phyloP scores from a whole-genome alignment of 2,797 vertebrate species.

The Phrynocephalus guinanensis region DNA sequence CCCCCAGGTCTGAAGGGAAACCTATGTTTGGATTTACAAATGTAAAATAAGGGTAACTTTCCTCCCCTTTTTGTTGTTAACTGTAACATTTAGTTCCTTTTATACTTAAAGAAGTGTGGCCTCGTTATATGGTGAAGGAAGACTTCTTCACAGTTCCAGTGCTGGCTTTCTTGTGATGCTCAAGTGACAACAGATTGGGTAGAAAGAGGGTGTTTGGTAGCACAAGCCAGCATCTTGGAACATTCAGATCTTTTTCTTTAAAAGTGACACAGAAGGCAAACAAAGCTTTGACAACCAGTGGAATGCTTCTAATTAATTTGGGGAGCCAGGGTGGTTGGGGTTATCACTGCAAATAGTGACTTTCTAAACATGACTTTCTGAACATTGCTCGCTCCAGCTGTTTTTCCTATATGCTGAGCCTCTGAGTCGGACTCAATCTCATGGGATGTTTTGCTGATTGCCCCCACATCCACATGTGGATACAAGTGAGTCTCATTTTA shows the following conservation, averaged over 20 bases:
- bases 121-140: too few relatives aligned
- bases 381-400: not conserved
- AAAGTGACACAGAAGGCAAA: not conserved
- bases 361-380: not conserved
- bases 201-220: not conserved
- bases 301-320: not conserved
- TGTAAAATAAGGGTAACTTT: too few relatives aligned
- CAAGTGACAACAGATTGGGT: too few relatives aligned
- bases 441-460: not conserved
- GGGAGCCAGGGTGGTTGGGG: not conserved
- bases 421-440: not conserved
- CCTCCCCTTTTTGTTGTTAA: too few relatives aligned
- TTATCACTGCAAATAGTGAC: too few relatives aligned
- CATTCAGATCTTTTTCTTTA: not conserved
- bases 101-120: too few relatives aligned
- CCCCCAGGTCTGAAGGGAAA: too few relatives aligned
- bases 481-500: not conserved
- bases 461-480: conserved; percentile 23
- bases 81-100: too few relatives aligned
- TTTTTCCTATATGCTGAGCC: too few relatives aligned
- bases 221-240: not conserved
- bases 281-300: not conserved
- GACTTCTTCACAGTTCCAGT: too few relatives aligned
- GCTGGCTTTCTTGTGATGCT: too few relatives aligned
- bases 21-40: too few relatives aligned